phyloP scores from a whole-genome alignment of 2,797 vertebrate genomes.

The Smutsia temminckii region DNA sequence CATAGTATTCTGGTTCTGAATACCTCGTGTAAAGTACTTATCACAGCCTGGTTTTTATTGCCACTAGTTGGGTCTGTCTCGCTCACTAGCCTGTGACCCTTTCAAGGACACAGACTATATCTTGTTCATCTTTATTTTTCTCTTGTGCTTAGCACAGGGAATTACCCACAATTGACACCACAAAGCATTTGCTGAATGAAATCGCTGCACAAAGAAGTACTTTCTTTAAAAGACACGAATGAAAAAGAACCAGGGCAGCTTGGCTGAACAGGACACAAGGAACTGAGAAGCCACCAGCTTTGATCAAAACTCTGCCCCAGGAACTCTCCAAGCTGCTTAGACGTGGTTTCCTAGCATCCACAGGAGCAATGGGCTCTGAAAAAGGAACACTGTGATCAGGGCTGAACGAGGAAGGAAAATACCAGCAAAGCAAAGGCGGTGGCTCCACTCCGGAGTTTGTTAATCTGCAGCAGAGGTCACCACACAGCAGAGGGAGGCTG shows the following conservation, averaged over 20 bases:
- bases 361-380: not conserved
- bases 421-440: not conserved
- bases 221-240: not conserved
- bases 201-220: not conserved
- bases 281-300: conserved; percentile 43
- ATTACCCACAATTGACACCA: not conserved
- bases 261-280: not conserved
- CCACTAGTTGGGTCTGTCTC: not conserved
- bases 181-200: not conserved
- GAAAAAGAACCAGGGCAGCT: not conserved
- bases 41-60: not conserved
- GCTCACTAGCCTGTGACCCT: not conserved
- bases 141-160: not conserved
- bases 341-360: not conserved
- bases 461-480: not conserved
- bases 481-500: not conserved
- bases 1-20: not conserved
- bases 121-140: conserved; percentile 12
- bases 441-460: not conserved
- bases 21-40: not conserved
- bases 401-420: not conserved
- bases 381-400: not conserved
- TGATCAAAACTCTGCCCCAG: conserved; percentile 37
- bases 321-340: conserved; percentile 1
- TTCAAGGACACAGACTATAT: not conserved